Percentiles rank a stretch among this genome's conserved stretches.
Conservation (phyloP, 2,797 vertebrate species). For the Hephaestus fuliginosus region DNA sequence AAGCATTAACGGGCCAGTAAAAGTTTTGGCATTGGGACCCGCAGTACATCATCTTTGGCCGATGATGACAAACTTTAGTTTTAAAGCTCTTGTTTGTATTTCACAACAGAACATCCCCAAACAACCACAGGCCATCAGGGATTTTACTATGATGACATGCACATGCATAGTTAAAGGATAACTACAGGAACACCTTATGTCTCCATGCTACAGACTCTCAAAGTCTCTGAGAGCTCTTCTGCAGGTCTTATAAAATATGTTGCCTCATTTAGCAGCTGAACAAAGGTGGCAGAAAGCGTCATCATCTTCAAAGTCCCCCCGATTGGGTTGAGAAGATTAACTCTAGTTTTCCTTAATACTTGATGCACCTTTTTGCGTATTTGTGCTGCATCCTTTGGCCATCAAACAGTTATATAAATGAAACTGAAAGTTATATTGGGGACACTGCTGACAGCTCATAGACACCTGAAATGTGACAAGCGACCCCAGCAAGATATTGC, state of each 20-base stretch:
- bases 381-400: not conserved
- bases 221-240: not conserved
- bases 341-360: not conserved
- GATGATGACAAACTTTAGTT: conserved; percentile 41
- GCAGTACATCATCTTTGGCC: conserved; percentile 37
- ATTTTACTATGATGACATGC: not conserved
- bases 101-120: not conserved
- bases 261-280: no score
- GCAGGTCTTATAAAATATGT: not conserved
- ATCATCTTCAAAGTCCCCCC: not conserved
- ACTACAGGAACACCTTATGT: not conserved
- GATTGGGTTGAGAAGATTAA: not conserved
- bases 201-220: not conserved
- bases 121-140: not conserved
- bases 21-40: conserved; percentile 33
- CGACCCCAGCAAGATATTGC: not conserved
- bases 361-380: no score
- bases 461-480: not conserved
- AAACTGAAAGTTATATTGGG: not conserved
- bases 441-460: not conserved
- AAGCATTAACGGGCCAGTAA: conserved; percentile 41
- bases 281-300: not conserved
- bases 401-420: not conserved
- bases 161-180: not conserved
- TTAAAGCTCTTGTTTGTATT: conserved; percentile 29